A percentile compares a stretch with the other conserved stretches of the same genome.
These are phyloP conservation scores for Agonum fuliginosum DNA, from an alignment of 2,888 invertebrate species.

Conservation along the genomic window DNA sequence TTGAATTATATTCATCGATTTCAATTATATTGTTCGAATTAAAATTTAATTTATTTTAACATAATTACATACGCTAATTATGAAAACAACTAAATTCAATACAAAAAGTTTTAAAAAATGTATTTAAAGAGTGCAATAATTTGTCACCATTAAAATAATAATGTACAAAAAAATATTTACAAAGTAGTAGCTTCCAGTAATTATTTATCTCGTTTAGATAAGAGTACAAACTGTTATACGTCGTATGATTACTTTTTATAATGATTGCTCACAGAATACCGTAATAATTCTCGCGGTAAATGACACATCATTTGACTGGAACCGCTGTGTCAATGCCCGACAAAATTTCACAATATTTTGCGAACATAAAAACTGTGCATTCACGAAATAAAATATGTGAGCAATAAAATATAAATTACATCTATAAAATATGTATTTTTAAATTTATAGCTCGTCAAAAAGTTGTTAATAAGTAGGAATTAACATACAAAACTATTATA, in stretches of 20 bases:
- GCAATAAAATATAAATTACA: too few species aligned
- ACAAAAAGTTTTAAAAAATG: too few species aligned
- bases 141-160: too few species aligned
- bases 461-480: too few species aligned
- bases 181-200: background rate
- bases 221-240: background rate
- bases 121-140: too few species aligned
- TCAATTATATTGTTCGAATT: background rate
- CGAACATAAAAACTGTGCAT: too few species aligned
- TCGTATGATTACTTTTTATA: slow-evolving; percentile 24
- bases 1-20: too few species aligned
- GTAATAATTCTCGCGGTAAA: slow-evolving; percentile 30
- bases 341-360: background rate
- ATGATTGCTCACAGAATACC: background rate
- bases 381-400: too few species aligned
- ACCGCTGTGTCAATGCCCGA: slow-evolving; percentile 10
- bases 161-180: too few species aligned
- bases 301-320: slow-evolving; percentile 16
- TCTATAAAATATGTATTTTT: too few species aligned
- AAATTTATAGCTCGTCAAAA: too few species aligned
- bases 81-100: background rate
- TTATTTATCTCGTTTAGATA: slow-evolving; percentile 12
- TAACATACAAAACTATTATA: too few species aligned
- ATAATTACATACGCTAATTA: background rate
- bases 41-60: background rate